Conservation (phyloP, 2,113 vertebrate species). For the Aythya baeri region DNA sequence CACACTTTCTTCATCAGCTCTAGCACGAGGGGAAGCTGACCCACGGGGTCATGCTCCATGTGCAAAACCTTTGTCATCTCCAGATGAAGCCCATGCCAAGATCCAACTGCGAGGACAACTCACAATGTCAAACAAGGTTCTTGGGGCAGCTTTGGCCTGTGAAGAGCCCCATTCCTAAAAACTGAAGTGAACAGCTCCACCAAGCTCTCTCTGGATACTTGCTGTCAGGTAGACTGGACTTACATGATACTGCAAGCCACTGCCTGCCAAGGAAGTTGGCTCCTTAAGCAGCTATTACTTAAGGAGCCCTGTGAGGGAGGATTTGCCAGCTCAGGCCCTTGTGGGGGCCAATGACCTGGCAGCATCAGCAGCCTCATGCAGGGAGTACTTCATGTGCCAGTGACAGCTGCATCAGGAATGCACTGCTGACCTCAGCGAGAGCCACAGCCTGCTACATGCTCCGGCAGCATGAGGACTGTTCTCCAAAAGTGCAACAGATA, state of each 20-base stretch:
- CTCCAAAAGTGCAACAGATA: background rate
- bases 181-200: fast-evolving
- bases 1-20: background rate
- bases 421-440: background rate
- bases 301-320: background rate
- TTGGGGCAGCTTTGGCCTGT: background rate
- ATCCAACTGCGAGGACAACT: background rate
- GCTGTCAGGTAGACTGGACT: background rate
- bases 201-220: background rate
- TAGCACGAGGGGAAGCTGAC: background rate
- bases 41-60: background rate
- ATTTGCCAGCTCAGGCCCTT: background rate
- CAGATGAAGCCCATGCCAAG: background rate
- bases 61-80: background rate
- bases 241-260: background rate
- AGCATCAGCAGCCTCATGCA: background rate
- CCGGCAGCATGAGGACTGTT: background rate
- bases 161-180: background rate
- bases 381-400: background rate
- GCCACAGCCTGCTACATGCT: fast-evolving
- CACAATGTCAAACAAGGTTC: fast-evolving
- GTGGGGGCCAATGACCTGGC: background rate
- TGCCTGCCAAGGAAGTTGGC: background rate
- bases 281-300: background rate
- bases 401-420: constrained; percentile 18